A percentile compares a stretch with the other conserved stretches of the same genome.
Evolutionary conservation across 1,140 invertebrate genomes (phyloP).

Genomic region (Drosophila navojoa): DNA sequence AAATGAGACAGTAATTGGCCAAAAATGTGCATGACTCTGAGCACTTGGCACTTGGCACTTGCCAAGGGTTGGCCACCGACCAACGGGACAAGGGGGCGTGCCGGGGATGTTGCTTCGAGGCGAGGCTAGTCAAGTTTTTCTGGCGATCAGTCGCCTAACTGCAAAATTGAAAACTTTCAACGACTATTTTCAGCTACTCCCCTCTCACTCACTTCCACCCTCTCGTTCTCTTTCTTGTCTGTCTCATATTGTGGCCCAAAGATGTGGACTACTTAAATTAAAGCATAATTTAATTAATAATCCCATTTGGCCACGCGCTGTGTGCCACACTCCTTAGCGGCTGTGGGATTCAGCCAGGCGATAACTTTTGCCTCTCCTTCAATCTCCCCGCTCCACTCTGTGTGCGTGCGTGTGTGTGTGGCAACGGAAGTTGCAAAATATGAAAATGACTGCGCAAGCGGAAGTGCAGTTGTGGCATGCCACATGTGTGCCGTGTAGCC

Average conservation of each 20-base stretch:
- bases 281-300: conserved; percentile 83
- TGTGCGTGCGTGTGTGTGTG: conserved; percentile 33
- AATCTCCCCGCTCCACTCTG: background rate
- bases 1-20: conserved; percentile 80
- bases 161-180: conserved; percentile 68
- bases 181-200: too few relatives aligned
- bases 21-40: conserved; percentile 70
- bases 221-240: conserved; percentile 40
- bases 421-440: conserved; percentile 75
- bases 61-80: background rate
- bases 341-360: conserved; percentile 38
- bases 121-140: conserved; percentile 66
- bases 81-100: background rate
- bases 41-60: conserved; percentile 7
- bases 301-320: conserved; percentile 72
- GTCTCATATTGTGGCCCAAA: conserved; percentile 67
- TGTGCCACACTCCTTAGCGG: conserved; percentile 39
- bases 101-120: background rate
- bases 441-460: conserved; percentile 81
- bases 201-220: too few relatives aligned
- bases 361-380: conserved; percentile 5
- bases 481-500: conserved; percentile 65
- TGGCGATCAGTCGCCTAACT: background rate
- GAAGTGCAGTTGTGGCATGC: conserved; percentile 81
- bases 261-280: conserved; percentile 80